Evolutionary conservation across 2,113 vertebrate species (phyloP).

Genomic region (Aviceda subcristata): DNA sequence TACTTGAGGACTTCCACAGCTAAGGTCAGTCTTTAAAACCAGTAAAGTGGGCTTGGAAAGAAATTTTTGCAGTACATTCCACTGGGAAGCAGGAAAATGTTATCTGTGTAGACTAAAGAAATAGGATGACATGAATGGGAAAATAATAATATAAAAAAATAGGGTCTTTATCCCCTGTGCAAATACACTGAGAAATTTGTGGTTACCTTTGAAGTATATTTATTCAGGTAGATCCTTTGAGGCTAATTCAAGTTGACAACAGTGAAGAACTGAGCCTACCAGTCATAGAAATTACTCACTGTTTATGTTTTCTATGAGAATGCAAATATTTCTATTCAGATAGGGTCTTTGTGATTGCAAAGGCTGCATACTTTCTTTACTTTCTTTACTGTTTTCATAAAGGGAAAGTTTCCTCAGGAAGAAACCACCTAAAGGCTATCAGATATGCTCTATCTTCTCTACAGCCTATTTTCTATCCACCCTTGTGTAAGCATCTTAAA

Average conservation of each 20-base stretch:
- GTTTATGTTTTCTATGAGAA: neutral
- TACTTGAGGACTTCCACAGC: neutral
- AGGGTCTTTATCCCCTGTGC: neutral
- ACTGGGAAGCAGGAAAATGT: neutral
- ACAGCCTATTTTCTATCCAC: neutral
- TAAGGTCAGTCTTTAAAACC: neutral
- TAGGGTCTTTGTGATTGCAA: neutral
- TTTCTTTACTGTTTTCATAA: neutral
- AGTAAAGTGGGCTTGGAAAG: neutral
- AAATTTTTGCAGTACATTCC: neutral
- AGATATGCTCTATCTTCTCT: neutral
- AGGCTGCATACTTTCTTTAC: neutral
- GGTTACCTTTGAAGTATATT: neutral
- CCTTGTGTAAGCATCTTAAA: conserved; percentile 9
- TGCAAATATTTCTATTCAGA: neutral
- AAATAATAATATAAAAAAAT: neutral
- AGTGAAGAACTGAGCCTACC: neutral
- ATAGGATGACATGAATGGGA: neutral
- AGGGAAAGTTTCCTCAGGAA: neutral
- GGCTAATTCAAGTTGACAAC: neutral
- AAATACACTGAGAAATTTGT: neutral
- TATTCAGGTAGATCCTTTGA: neutral
- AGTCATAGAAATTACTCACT: neutral
- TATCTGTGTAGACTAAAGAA: neutral
- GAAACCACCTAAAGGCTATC: neutral